A percentile compares a stretch with the other conserved stretches of the same genome.
phyloP scores from a whole-genome alignment of 2,113 vertebrate genomes.

The Paradisaea rubra region DNA sequence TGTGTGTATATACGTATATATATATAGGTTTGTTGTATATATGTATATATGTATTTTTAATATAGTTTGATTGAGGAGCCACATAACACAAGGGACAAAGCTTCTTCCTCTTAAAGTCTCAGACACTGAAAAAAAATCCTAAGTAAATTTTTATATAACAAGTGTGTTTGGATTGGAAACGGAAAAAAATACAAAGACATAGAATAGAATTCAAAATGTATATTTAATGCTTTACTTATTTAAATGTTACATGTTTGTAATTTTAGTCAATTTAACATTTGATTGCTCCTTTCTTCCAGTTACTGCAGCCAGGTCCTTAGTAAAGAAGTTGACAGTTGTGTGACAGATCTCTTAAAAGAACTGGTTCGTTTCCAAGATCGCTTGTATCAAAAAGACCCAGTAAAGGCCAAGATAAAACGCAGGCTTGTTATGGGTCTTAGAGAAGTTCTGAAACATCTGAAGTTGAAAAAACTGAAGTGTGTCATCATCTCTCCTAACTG shows the following conservation, averaged over 20 bases:
- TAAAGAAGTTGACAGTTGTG: slow-evolving; percentile 92
- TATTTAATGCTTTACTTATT: neutral
- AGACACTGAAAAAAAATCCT: neutral
- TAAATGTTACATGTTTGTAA: neutral
- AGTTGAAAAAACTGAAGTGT: slow-evolving; percentile 90
- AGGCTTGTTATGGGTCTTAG: slow-evolving; percentile 94
- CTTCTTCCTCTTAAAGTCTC: neutral
- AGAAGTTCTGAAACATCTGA: slow-evolving; percentile 94
- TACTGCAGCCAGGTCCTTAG: slow-evolving; percentile 96
- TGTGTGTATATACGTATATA: neutral
- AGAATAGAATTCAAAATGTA: neutral
- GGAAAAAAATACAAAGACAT: neutral
- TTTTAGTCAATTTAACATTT: neutral
- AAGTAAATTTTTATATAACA: neutral
- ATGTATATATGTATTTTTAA: neutral
- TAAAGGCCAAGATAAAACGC: slow-evolving; percentile 92
- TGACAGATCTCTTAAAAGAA: slow-evolving; percentile 86
- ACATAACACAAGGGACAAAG: neutral
- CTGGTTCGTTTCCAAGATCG: slow-evolving; percentile 97
- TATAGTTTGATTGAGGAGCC: neutral
- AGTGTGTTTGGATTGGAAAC: neutral
- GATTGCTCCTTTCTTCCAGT: slow-evolving; percentile 63
- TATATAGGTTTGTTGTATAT: neutral
- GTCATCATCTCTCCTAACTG: slow-evolving; percentile 97
- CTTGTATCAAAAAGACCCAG: slow-evolving; percentile 93